These are phyloP conservation scores for Acleris laterana DNA, from an alignment of 2,888 invertebrate species.

Conservation along the genomic window DNA sequence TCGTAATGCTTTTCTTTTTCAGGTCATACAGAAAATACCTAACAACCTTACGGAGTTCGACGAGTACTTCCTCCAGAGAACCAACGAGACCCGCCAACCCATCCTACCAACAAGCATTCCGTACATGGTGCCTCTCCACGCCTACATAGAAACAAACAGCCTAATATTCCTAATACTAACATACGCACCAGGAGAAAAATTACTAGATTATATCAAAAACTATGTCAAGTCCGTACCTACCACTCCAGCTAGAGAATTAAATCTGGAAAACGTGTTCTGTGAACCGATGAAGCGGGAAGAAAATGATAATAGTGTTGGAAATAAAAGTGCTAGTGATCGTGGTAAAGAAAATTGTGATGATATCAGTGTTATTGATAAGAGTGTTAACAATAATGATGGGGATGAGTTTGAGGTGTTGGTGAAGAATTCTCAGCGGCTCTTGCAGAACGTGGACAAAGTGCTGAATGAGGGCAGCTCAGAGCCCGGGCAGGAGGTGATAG, in stretches of 20 bases:
- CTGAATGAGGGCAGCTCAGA: constrained; percentile 47
- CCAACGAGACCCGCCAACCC: constrained; percentile 66
- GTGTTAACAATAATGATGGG: constrained; percentile 35
- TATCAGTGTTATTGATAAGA: constrained; percentile 9
- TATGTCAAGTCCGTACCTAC: constrained; percentile 68
- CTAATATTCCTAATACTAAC: constrained; percentile 90
- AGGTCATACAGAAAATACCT: constrained; percentile 78
- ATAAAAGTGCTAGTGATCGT: constrained; percentile 28
- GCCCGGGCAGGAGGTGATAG: neutral
- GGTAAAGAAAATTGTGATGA: neutral
- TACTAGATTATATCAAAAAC: constrained; percentile 74
- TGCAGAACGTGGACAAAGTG: constrained; percentile 71
- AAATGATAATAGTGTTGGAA: constrained; percentile 40
- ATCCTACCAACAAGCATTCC: constrained; percentile 90
- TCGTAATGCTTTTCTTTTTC: constrained; percentile 36
- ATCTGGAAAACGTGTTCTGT: constrained; percentile 72
- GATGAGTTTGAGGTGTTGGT: constrained; percentile 60
- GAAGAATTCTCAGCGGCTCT: constrained; percentile 70
- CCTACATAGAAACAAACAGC: constrained; percentile 90
- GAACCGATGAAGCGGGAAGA: constrained; percentile 53
- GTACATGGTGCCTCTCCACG: constrained; percentile 91
- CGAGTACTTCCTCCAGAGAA: constrained; percentile 67
- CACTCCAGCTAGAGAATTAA: constrained; percentile 67
- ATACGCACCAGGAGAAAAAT: constrained; percentile 83
- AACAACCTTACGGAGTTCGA: constrained; percentile 78